Base-by-base conservation (phyloP, 2,888 invertebrate genomes). In the Brachyopa scutellaris region DNA sequence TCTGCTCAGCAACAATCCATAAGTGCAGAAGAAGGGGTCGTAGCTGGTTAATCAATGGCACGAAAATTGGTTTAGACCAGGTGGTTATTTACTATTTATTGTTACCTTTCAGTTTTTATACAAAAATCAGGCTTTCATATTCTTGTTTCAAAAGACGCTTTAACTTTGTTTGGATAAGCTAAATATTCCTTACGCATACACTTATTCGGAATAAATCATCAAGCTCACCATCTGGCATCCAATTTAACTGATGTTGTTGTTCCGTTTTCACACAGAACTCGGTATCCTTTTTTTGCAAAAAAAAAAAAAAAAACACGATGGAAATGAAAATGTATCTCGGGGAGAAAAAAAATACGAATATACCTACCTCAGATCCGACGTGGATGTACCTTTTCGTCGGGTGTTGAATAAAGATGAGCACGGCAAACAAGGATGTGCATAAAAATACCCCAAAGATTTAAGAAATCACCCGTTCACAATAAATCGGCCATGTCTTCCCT, bases 401-500 rank as follows among this genome's bases (percentile, higher is more conserved):
- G 17, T 40, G 42, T 36, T 66, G 59, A 66, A 59, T 59, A 66
- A 73, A 59, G 55, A 67, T 67, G 74, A 79, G 49, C n/a, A 1
- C 49, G 2, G n/a, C 2, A 26, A 29, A 31, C 42, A 57, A 45
- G 23, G 67, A 79, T 73, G 55, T 67, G 61, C 67, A 74, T 51
- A 61, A 53, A 55, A 47, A 61, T 66, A 66, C 66, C 59, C 47
- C 21, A 15, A 55, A 42, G 62, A 61, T 33, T 61, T 67, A 47
- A 55, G 61, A 79, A 73, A 67, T 79, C 73, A 67, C 45, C 67
- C 67, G 36, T 49, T 59, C 26, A 5, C 67, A 59, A 59, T 74
- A 66, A 76, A 67, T 57, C 36, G 29, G 33, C 31, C 9, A 36
- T 36, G 33, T 51, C 51, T 23, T n/a, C 8, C 51, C 9, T 31